phyloP scores from a whole-genome alignment of 2,888 invertebrate species.

The Oscheius sp. region DNA sequence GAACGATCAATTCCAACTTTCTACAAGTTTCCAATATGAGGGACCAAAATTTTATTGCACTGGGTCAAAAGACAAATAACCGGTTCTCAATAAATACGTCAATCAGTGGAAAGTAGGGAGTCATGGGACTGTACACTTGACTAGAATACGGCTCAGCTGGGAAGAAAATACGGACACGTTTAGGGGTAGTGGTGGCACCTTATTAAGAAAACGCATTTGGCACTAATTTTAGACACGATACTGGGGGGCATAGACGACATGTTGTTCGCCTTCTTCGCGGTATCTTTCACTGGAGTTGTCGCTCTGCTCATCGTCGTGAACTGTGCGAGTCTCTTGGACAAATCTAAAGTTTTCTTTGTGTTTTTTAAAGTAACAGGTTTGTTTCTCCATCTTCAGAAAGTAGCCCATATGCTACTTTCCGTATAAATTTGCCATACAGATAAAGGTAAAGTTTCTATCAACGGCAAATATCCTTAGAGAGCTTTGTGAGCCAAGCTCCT shows the following conservation, averaged over 20 bases:
- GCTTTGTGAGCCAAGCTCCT: too few relatives aligned
- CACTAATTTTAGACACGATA: constrained; percentile 42
- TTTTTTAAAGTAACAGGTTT: background rate
- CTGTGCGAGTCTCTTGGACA: constrained; percentile 43
- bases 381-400: background rate
- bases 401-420: too few relatives aligned
- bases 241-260: constrained; percentile 50
- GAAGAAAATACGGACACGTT: constrained; percentile 21
- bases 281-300: constrained; percentile 45
- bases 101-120: background rate
- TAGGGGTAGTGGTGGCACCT: constrained; percentile 10
- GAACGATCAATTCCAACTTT: too few relatives aligned
- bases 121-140: constrained; percentile 29
- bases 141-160: constrained; percentile 13
- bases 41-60: constrained; percentile 15
- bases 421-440: too few relatives aligned
- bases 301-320: constrained; percentile 39
- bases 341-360: constrained; percentile 40
- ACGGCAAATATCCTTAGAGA: too few relatives aligned
- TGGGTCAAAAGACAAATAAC: background rate
- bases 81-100: constrained; percentile 9
- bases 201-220: background rate
- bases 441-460: too few relatives aligned
- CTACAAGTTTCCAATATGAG: too few relatives aligned
- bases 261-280: constrained; percentile 52